A percentile compares a stretch with the other conserved stretches of the same genome.
These are phyloP conservation scores for Yponomeuta evonymella DNA, from an alignment of 2,888 invertebrate species.

Conservation along the genomic window DNA sequence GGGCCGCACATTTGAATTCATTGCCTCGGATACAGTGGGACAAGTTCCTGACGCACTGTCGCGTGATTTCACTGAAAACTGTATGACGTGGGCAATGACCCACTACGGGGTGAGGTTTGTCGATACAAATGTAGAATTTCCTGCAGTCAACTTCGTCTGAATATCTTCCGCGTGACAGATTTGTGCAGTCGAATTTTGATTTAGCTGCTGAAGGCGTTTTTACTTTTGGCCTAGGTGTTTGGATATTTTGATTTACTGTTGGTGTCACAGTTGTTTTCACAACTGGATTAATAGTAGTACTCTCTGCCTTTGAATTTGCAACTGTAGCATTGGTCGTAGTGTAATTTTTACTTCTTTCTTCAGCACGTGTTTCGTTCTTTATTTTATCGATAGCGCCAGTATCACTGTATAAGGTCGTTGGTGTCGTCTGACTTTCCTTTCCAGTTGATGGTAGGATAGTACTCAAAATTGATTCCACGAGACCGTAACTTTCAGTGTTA, in stretches of 20 bases:
- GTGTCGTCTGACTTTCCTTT: background rate
- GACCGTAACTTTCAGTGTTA: background rate
- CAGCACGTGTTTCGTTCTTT: background rate
- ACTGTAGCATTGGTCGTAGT: background rate
- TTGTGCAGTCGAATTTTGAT: conserved; percentile 35
- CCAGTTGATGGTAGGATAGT: background rate
- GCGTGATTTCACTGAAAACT: conserved; percentile 60
- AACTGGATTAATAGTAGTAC: background rate
- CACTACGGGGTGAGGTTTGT: conserved; percentile 39
- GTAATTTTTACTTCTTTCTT: background rate
- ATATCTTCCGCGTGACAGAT: conserved; percentile 56
- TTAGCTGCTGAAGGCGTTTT: background rate
- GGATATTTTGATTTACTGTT: conserved; percentile 12
- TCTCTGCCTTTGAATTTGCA: background rate
- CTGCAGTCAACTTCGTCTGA: conserved; percentile 63
- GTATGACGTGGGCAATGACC: conserved; percentile 56
- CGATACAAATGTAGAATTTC: conserved; percentile 70
- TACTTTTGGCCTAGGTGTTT: conserved; percentile 10
- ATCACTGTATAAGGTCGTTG: background rate
- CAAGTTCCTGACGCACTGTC: conserved; percentile 63
- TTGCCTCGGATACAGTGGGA: conserved; percentile 65
- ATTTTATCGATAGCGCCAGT: background rate
- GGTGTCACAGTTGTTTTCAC: conserved; percentile 1
- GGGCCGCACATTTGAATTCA: conserved; percentile 61
- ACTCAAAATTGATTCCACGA: background rate